A percentile compares a stretch with the other conserved stretches of the same genome.
These are phyloP conservation scores for Spinus olivaceus DNA, from an alignment of 2,797 vertebrate species.

Conservation along the genomic window DNA sequence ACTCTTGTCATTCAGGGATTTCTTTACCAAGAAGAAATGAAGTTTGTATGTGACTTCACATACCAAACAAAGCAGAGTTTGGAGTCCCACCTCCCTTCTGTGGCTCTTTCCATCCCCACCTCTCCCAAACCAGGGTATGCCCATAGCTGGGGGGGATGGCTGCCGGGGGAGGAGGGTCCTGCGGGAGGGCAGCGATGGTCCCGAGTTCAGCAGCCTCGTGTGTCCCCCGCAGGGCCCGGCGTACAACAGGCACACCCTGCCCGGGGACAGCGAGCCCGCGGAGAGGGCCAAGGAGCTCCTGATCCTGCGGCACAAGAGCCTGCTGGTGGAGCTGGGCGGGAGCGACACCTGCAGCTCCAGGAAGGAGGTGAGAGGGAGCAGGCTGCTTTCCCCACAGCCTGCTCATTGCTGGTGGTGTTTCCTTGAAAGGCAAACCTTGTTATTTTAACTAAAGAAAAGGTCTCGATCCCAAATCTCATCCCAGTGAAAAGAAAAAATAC, in stretches of 20 bases:
- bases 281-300: slow-evolving; percentile 69
- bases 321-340: background rate
- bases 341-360: background rate
- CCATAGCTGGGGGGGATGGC: rapidly evolving
- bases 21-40: no score
- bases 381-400: background rate
- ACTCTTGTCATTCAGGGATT: background rate
- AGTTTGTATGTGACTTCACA: no score
- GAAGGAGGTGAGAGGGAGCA: slow-evolving; percentile 28
- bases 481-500: background rate
- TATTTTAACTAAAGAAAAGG: background rate
- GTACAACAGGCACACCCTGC: slow-evolving; percentile 83
- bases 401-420: background rate
- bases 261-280: slow-evolving; percentile 53
- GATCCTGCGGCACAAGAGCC: slow-evolving; percentile 73
- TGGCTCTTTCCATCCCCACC: background rate
- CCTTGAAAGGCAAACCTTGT: background rate
- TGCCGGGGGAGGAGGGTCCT: background rate
- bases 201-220: background rate
- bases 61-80: background rate
- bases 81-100: background rate
- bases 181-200: background rate
- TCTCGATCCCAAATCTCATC: background rate
- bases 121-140: rapidly evolving
- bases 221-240: slow-evolving; percentile 69